Evolutionary conservation across 2,797 vertebrate genomes (phyloP).

Genomic region (Myoxocephalus aenaeus): DNA sequence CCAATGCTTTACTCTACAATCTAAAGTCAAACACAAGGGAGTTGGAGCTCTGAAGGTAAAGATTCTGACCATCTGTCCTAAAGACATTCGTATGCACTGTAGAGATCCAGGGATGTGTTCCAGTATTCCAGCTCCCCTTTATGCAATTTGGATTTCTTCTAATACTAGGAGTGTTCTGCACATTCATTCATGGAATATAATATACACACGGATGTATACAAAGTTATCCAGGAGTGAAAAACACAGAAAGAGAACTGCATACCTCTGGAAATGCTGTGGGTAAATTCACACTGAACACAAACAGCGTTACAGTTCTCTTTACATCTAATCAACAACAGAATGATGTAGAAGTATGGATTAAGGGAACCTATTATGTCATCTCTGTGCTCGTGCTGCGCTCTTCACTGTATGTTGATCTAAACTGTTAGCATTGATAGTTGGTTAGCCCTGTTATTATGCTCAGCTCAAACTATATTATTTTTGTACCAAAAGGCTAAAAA

Average conservation of each 20-base stretch:
- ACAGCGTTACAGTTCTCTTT: slow-evolving; percentile 34
- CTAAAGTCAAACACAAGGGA: slow-evolving; percentile 30
- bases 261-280: slow-evolving; percentile 43
- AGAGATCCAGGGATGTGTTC: slow-evolving; percentile 61
- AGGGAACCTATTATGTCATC: slow-evolving; percentile 51
- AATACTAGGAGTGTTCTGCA: slow-evolving; percentile 25
- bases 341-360: slow-evolving; percentile 37
- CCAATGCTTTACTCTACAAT: slow-evolving; percentile 51
- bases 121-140: slow-evolving; percentile 43
- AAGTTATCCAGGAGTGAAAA: slow-evolving; percentile 10
- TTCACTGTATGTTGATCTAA: slow-evolving; percentile 49
- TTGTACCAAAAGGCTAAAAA: slow-evolving; percentile 76
- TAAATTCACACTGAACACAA: slow-evolving; percentile 20
- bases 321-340: slow-evolving; percentile 22
- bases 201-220: slow-evolving; percentile 34
- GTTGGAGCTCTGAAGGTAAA: slow-evolving; percentile 22
- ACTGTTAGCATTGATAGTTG: slow-evolving; percentile 46
- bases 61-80: slow-evolving; percentile 24
- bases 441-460: slow-evolving; percentile 42
- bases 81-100: slow-evolving; percentile 55
- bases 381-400: slow-evolving; percentile 68
- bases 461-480: slow-evolving; percentile 70
- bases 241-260: slow-evolving; percentile 31
- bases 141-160: slow-evolving; percentile 58
- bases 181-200: slow-evolving; percentile 30